Conservation (phyloP, 2,888 invertebrate species). For the Lysandra bellargus region DNA sequence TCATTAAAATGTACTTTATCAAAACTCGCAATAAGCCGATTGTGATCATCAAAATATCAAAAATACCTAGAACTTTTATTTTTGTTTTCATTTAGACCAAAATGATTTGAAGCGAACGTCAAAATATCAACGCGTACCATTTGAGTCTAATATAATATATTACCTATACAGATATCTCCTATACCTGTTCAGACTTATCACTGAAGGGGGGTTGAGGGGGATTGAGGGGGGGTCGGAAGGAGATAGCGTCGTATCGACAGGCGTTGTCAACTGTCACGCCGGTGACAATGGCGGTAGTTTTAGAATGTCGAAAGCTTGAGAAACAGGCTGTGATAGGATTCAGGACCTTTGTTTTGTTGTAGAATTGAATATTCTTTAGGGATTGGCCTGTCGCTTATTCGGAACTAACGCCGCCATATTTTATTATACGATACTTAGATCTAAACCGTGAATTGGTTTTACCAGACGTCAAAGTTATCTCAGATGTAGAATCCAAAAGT, state of each 20-base stretch:
- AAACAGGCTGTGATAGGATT: background rate
- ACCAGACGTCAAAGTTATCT: no score
- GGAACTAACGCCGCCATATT: background rate
- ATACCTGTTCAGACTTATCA: background rate
- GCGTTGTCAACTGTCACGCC: background rate
- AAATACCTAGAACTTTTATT: no score
- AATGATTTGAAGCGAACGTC: no score
- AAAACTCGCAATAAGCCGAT: no score
- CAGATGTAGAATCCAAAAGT: no score
- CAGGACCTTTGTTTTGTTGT: background rate
- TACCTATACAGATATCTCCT: background rate
- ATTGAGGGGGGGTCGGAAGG: background rate
- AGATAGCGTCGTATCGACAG: slow-evolving; percentile 1
- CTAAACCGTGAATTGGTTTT: no score
- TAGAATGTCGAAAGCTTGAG: background rate
- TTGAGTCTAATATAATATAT: background rate
- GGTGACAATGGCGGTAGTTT: background rate
- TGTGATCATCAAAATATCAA: no score
- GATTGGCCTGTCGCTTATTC: background rate
- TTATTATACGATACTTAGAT: no score
- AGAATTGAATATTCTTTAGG: background rate
- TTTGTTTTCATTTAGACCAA: no score
- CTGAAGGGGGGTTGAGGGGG: background rate
- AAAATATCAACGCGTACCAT: no score
- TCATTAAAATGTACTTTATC: no score